Base-by-base conservation (phyloP, 2,113 vertebrate species). In the Pandion haliaetus region DNA sequence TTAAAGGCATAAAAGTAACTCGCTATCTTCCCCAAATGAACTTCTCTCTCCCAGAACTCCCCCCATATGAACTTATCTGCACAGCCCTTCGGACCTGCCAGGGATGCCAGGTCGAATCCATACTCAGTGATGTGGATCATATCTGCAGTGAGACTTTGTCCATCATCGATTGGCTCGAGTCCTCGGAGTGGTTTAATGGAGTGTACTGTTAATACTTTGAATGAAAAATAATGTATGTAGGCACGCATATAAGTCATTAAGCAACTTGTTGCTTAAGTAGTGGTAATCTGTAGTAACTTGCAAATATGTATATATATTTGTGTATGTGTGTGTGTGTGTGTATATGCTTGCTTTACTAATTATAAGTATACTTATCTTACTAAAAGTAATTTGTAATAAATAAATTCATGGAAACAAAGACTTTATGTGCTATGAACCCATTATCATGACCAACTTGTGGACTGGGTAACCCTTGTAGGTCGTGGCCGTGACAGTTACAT, bases 101-200 rank as follows among this genome's bases (percentile, higher is more conserved):
- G 11, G 17, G 50, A 38, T 0, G 3, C 40, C 38, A 50, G 17
- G 21, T 15, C 0, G 4, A 88, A 67, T 69, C 17, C 15, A 38
- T 24, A 15, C 10, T 49, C 34, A 0, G 1, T 44, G 28, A 40
- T 0, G 1, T 0, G 1, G 17, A 32, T 55, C 34, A 45, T 24
- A 17, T 73, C 62, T 3, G 4, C 52, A 65, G 28, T n/a, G 25
- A 40, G 55, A 55, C 34, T 58, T 52, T 8, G 8, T 32, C 55
- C 17, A 12, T 44, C 34, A 52, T 50, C 3, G 2, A 31, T 21
- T 58, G 17, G 6, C n/a, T 16, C 3, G 32, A 34, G 16, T 93
- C 9, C 14, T 59, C 18, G 10, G 9, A 82, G 16, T 3, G 9
- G 36, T 47, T 74, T 58, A 69, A 50, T 72, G 32, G 20, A 36